phyloP scores from a whole-genome alignment of 2,888 invertebrate genomes.

The Mythimna albipuncta region DNA sequence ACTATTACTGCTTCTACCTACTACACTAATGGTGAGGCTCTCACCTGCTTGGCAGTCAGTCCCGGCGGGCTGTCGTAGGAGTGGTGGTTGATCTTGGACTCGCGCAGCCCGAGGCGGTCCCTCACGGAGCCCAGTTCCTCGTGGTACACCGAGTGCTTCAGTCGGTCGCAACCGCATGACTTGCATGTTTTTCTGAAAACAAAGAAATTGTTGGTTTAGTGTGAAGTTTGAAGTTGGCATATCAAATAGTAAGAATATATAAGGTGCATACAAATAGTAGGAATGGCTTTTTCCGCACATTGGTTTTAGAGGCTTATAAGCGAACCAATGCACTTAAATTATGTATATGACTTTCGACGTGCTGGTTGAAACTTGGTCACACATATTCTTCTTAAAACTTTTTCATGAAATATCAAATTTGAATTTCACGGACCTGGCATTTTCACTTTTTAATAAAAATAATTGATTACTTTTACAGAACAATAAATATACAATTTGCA shows the following conservation, averaged over 20 bases:
- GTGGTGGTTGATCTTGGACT: slow-evolving; percentile 84
- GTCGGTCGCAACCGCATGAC: slow-evolving; percentile 97
- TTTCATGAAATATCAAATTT: too few relatives aligned
- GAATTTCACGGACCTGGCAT: too few relatives aligned
- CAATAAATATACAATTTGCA: too few relatives aligned
- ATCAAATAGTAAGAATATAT: too few relatives aligned
- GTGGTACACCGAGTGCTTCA: slow-evolving; percentile 97
- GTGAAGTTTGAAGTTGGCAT: not conserved
- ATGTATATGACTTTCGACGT: too few relatives aligned
- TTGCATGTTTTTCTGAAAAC: slow-evolving; percentile 97
- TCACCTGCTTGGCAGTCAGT: slow-evolving; percentile 92
- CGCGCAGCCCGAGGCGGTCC: slow-evolving; percentile 93
- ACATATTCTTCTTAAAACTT: too few relatives aligned
- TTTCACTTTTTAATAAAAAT: too few relatives aligned
- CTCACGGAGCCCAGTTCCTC: slow-evolving; percentile 96
- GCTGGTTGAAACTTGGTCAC: too few relatives aligned
- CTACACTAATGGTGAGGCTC: not conserved
- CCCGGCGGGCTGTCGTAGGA: slow-evolving; percentile 94
- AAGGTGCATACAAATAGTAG: slow-evolving; percentile 1
- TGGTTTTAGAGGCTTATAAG: too few relatives aligned
- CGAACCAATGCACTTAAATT: too few relatives aligned
- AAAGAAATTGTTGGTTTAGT: slow-evolving; percentile 41
- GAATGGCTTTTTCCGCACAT: not conserved
- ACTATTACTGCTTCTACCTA: too few relatives aligned
- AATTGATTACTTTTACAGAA: too few relatives aligned